Evolutionary conservation across 2,113 vertebrate species (phyloP).

Genomic region (Bos javanicus): DNA sequence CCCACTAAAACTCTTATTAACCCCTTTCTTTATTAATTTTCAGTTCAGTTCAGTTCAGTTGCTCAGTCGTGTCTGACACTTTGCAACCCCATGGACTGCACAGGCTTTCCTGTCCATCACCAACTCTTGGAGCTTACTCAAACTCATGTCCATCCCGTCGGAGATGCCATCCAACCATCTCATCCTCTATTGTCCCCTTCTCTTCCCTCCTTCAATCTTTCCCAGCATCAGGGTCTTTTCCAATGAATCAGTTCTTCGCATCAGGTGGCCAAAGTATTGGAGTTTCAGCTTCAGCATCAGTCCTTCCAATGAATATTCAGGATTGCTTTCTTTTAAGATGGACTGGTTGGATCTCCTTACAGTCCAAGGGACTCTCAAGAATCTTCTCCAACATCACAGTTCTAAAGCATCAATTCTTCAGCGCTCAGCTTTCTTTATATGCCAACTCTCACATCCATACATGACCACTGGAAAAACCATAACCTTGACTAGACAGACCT

Average conservation of each 20-base stretch:
- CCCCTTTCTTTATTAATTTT: neutral
- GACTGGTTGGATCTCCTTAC: neutral
- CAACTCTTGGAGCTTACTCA: neutral
- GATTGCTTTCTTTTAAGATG: neutral
- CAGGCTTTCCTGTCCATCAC: neutral
- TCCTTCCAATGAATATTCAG: neutral
- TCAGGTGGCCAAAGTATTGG: neutral
- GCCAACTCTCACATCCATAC: neutral
- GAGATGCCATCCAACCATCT: neutral
- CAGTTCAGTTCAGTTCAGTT: neutral
- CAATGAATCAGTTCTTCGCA: neutral
- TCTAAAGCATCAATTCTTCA: neutral
- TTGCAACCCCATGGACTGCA: neutral
- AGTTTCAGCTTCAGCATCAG: neutral
- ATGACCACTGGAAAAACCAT: neutral
- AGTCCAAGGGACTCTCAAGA: neutral
- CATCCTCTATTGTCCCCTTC: neutral
- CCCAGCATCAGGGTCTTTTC: neutral
- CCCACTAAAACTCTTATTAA: neutral
- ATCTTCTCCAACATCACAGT: neutral
- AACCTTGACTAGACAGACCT: neutral
- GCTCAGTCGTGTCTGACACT: neutral
- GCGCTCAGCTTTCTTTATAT: neutral
- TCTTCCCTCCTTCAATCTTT: neutral
- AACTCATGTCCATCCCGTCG: neutral